These are phyloP conservation scores for Cherax destructor DNA, from an alignment of 1,140 invertebrate genomes.

Conservation along the genomic window DNA sequence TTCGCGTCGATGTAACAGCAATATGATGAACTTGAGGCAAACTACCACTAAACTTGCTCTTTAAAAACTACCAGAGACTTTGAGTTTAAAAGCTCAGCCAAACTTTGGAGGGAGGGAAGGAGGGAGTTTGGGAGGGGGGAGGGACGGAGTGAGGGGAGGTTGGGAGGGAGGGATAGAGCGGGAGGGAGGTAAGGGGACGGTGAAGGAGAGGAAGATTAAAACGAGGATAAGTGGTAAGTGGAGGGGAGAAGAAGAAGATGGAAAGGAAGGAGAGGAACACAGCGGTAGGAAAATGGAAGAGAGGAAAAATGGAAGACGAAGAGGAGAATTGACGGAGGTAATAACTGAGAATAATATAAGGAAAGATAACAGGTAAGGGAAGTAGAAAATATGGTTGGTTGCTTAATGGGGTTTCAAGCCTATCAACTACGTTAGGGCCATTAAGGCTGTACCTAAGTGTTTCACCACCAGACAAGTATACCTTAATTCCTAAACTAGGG, in stretches of 20 bases:
- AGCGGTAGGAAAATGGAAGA: not conserved
- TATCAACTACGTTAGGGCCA: too few species aligned
- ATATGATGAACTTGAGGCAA: not conserved
- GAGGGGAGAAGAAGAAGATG: not conserved
- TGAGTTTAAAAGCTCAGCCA: not conserved
- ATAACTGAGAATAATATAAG: not conserved
- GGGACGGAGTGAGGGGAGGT: not conserved
- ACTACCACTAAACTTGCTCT: not conserved
- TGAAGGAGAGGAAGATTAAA: too few species aligned
- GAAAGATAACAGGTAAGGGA: not conserved
- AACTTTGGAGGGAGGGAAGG: not conserved
- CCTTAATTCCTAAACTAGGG: too few species aligned
- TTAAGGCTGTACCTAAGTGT: too few species aligned
- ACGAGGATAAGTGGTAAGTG: too few species aligned
- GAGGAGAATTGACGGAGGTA: too few species aligned
- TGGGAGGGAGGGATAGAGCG: not conserved
- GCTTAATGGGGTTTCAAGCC: too few species aligned
- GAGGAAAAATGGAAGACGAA: too few species aligned
- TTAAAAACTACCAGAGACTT: constrained; percentile 4
- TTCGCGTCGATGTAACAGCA: not conserved
- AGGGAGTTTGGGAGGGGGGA: not conserved
- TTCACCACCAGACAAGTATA: too few species aligned
- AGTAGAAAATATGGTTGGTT: not conserved
- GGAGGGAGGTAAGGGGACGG: not conserved
- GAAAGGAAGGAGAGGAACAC: not conserved